Percentiles rank a stretch among this genome's conserved stretches.
Conservation (phyloP, 2,888 invertebrate genomes). For the Itoplectis maculator region DNA sequence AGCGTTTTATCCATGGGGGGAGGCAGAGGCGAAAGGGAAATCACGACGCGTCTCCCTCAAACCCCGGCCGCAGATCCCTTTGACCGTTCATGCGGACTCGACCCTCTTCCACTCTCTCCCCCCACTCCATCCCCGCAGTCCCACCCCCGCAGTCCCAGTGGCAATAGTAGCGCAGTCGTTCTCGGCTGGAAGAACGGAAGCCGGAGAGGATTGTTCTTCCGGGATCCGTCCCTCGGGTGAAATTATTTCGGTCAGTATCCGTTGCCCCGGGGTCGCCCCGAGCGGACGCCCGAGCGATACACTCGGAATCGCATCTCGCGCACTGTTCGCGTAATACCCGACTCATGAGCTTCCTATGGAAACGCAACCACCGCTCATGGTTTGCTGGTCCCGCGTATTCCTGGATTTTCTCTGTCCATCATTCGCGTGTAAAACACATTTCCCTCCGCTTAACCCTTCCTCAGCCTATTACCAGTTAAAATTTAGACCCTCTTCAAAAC, state of each 20-base stretch:
- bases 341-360: too few relatives aligned
- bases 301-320: too few relatives aligned
- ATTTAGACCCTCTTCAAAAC: too few relatives aligned
- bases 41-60: conserved; percentile 32
- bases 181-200: conserved; percentile 55
- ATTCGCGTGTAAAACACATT: background rate
- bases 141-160: background rate
- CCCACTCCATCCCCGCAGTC: background rate
- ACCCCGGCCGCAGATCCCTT: conserved; percentile 9
- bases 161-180: conserved; percentile 44
- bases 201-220: conserved; percentile 63
- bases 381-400: too few relatives aligned
- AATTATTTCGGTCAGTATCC: conserved; percentile 67
- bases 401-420: background rate
- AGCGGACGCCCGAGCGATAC: background rate
- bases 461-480: too few relatives aligned
- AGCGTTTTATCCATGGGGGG: conserved; percentile 39
- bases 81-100: conserved; percentile 47
- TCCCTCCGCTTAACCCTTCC: too few relatives aligned
- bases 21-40: conserved; percentile 41
- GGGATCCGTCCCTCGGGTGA: conserved; percentile 67
- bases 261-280: too few relatives aligned
- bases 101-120: conserved; percentile 22
- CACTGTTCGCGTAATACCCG: too few relatives aligned
- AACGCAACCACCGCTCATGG: too few relatives aligned